Conservation (phyloP, 2,797 vertebrate genomes). For the Lepus oiostolus region DNA sequence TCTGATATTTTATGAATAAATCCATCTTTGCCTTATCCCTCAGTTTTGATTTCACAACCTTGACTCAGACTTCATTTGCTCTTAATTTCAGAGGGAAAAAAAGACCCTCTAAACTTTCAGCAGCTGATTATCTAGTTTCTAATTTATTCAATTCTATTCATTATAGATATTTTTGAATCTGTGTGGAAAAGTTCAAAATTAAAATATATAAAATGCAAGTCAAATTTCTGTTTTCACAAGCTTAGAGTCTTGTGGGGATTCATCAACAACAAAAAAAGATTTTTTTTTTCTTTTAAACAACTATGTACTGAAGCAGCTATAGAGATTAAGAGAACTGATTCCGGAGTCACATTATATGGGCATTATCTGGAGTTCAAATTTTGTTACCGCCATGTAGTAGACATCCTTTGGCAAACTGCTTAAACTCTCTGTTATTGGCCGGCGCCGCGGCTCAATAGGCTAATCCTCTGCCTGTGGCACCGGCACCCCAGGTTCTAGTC, state of each 20-base stretch:
- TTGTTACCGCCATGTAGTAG: neutral
- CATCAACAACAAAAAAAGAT: neutral
- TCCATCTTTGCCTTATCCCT: neutral
- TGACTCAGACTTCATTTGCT: neutral
- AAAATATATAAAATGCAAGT: slow-evolving; percentile 23
- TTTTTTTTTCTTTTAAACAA: neutral
- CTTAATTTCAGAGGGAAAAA: slow-evolving; percentile 55
- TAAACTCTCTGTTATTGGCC: neutral
- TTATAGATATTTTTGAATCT: neutral
- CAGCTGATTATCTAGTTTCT: slow-evolving; percentile 26
- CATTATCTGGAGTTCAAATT: neutral
- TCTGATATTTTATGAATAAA: slow-evolving; percentile 25
- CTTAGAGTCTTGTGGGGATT: neutral
- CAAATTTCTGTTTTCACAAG: slow-evolving; percentile 40
- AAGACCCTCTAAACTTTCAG: neutral
- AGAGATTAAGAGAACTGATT: neutral
- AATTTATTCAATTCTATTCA: slow-evolving; percentile 56
- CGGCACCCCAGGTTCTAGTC: too few species aligned
- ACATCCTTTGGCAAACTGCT: neutral
- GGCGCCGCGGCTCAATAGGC: too few species aligned
- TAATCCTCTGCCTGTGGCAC: too few species aligned
- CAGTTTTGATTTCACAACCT: neutral
- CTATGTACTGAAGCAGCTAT: neutral
- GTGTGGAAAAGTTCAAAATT: neutral
- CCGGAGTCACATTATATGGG: neutral